Evolutionary conservation across 2,113 vertebrate species (phyloP).

Genomic region (Rallus limicola): DNA sequence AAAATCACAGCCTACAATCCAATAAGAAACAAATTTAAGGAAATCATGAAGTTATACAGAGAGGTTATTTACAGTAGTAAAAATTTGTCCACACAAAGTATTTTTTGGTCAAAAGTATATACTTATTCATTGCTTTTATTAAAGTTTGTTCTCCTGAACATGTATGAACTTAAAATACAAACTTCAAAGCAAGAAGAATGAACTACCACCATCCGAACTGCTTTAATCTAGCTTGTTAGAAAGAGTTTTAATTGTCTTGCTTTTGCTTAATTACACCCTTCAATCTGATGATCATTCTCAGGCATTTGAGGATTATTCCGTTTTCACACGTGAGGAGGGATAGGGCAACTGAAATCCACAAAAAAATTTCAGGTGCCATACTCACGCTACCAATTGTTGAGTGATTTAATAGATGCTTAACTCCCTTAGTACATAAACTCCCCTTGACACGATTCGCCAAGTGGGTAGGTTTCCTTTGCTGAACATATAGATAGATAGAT

Average conservation of each 20-base stretch:
- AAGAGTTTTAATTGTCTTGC: background rate
- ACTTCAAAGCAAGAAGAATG: constrained; percentile 18
- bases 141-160: background rate
- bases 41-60: background rate
- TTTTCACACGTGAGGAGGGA: background rate
- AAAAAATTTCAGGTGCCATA: background rate
- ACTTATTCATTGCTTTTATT: background rate
- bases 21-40: background rate
- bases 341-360: background rate
- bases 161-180: background rate
- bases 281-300: background rate
- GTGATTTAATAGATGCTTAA: background rate
- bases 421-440: background rate
- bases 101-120: background rate
- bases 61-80: background rate
- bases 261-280: constrained; percentile 28
- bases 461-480: background rate
- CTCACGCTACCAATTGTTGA: background rate
- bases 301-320: background rate
- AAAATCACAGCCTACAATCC: background rate
- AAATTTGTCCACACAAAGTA: background rate
- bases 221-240: background rate
- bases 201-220: background rate
- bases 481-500: fast-evolving
- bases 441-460: background rate